These are phyloP conservation scores for Octopus sinensis DNA, from an alignment of 1,140 invertebrate genomes.

Conservation along the genomic window DNA sequence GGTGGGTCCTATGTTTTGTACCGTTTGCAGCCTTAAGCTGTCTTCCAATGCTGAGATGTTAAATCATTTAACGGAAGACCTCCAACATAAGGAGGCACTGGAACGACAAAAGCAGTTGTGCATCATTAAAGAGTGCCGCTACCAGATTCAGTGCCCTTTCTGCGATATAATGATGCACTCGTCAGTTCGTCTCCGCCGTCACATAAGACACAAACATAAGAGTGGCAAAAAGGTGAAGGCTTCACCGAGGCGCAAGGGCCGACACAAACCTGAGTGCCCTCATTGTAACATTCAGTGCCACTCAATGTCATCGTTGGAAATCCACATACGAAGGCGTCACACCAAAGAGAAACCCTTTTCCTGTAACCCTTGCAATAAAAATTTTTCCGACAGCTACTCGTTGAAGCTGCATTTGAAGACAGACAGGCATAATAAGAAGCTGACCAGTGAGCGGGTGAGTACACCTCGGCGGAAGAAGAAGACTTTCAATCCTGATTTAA, in stretches of 20 bases:
- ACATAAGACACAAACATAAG: slow-evolving; percentile 67
- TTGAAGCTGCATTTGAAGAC: slow-evolving; percentile 27
- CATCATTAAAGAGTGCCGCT: slow-evolving; percentile 68
- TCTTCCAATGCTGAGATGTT: slow-evolving; percentile 68
- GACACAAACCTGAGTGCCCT: slow-evolving; percentile 29
- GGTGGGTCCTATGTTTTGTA: slow-evolving; percentile 70
- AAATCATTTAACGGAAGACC: slow-evolving; percentile 62
- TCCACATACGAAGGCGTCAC: slow-evolving; percentile 36
- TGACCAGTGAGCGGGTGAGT: background rate
- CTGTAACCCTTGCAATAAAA: slow-evolving; percentile 35
- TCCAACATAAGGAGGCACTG: slow-evolving; percentile 27
- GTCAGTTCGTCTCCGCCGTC: slow-evolving; percentile 63
- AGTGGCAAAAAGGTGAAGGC: slow-evolving; percentile 28
- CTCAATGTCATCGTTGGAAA: slow-evolving; percentile 28
- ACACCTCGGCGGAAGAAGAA: background rate
- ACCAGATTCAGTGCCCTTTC: slow-evolving; percentile 62
- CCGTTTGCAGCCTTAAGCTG: slow-evolving; percentile 72
- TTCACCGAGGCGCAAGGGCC: slow-evolving; percentile 12
- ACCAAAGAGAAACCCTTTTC: slow-evolving; percentile 27
- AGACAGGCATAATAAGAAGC: slow-evolving; percentile 17
- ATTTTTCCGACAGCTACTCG: slow-evolving; percentile 28
- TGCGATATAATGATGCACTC: slow-evolving; percentile 61
- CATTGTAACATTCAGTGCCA: slow-evolving; percentile 35
- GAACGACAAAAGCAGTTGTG: slow-evolving; percentile 70
- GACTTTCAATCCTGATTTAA: background rate